phyloP scores from a whole-genome alignment of 1,140 invertebrate species.

The Drosophila kurseongensis region DNA sequence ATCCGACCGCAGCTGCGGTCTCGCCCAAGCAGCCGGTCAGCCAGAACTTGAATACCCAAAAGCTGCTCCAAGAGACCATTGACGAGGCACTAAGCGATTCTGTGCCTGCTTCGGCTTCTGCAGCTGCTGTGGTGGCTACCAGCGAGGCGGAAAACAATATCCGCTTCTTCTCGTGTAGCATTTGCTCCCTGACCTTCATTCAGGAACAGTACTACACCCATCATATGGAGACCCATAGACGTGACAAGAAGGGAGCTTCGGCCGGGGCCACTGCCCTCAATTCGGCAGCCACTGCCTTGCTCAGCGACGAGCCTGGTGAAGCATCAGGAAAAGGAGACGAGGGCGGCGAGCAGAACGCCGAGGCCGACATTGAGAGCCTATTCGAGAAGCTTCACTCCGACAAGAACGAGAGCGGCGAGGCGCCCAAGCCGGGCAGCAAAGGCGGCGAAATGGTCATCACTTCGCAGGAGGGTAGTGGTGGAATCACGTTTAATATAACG shows the following conservation, averaged over 20 bases:
- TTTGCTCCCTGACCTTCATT: conserved; percentile 83
- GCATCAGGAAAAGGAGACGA: conserved; percentile 40
- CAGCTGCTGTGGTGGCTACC: conserved; percentile 53
- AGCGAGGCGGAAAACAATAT: conserved; percentile 74
- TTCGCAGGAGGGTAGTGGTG: conserved; percentile 79
- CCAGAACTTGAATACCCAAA: conserved; percentile 79
- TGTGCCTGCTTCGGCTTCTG: conserved; percentile 45
- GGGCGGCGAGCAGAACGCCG: conserved; percentile 57
- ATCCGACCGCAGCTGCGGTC: conserved; percentile 17
- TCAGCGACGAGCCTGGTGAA: conserved; percentile 69
- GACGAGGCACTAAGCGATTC: conserved; percentile 81
- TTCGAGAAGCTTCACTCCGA: conserved; percentile 84
- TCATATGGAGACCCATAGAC: conserved; percentile 84
- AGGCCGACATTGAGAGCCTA: conserved; percentile 83
- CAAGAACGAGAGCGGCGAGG: conserved; percentile 67
- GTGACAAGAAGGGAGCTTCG: conserved; percentile 62
- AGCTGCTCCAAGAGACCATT: conserved; percentile 83
- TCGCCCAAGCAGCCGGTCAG: conserved; percentile 32
- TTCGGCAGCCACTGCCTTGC: conserved; percentile 68
- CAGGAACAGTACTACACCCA: conserved; percentile 84
- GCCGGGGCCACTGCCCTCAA: conserved; percentile 53
- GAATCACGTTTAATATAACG: conserved; percentile 84
- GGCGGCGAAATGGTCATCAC: conserved; percentile 79
- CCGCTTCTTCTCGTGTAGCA: conserved; percentile 84
- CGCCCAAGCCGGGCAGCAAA: conserved; percentile 37